A percentile compares a stretch with the other conserved stretches of the same genome.
Conservation (phyloP, 2,888 invertebrate genomes). For the Amphipoea lucens region DNA sequence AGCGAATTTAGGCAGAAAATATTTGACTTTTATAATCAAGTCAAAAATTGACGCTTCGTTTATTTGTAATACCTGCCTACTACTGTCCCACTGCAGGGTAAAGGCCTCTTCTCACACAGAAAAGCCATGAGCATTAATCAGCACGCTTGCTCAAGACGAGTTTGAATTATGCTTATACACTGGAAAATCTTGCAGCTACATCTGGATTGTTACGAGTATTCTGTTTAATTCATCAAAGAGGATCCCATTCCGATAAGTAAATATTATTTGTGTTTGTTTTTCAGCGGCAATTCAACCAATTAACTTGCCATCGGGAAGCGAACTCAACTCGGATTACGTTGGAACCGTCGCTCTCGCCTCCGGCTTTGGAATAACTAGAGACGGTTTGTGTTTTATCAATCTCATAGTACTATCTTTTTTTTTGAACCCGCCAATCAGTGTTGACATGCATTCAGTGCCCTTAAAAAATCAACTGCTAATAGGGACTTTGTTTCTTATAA, state of each 20-base stretch:
- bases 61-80: background rate
- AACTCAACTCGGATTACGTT: slow-evolving; percentile 69
- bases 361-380: slow-evolving; percentile 74
- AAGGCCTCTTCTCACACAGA: background rate
- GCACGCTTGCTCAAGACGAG: background rate
- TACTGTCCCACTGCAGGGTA: background rate
- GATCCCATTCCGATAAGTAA: slow-evolving; percentile 40
- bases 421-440: slow-evolving; percentile 36
- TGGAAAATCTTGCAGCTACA: background rate
- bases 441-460: slow-evolving; percentile 8
- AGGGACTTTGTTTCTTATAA: background rate
- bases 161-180: background rate
- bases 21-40: background rate
- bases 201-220: slow-evolving; percentile 4
- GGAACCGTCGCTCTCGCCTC: slow-evolving; percentile 70
- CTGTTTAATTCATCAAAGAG: slow-evolving; percentile 10
- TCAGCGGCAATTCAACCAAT: slow-evolving; percentile 72
- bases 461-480: background rate
- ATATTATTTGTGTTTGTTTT: slow-evolving; percentile 55
- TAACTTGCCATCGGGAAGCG: slow-evolving; percentile 71
- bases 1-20: background rate
- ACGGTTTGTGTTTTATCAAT: slow-evolving; percentile 66
- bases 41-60: background rate
- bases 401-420: slow-evolving; percentile 25
- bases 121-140: background rate